Evolutionary conservation across 2,797 vertebrate species (phyloP), one percentile per base, ranked within the genome.

Genomic region (Petrocephalus schoutedeni): DNA sequence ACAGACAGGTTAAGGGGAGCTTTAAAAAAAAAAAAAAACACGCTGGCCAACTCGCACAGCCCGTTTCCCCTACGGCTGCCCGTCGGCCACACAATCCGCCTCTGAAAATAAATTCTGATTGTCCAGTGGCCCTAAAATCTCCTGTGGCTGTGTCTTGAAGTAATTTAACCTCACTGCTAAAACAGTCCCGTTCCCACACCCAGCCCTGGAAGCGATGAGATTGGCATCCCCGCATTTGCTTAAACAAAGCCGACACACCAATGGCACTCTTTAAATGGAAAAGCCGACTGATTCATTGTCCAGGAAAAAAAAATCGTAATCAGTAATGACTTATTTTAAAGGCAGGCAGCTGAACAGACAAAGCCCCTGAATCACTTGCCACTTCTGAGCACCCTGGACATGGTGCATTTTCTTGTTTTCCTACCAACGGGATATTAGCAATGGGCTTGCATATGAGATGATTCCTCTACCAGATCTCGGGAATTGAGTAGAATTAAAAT

Each of bases 81-180:
- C 9, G 85, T 67, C 54, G 51, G 41, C 91, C 88, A 93, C 92
- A 93, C 92, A 91, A 92, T 94, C 92, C 91, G 88, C 92, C 94
- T 89, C 87, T 90, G 94, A 95, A 95, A 97, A 97, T 97, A 96
- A 95, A 96, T 97, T 96, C 93, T 89, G 89, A 94, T 94, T 95
- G 94, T 96, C 94, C 93, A 88, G 93, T 87, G 87, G 90, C 91
- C 91, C 92, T 92, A 89, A 94, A 95, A 93, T 95, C 95, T 96
- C 95, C 95, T 93, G 94, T 94, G 95, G 93, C 93, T 96, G 92
- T 1, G 93, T 92, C 93, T 95, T 95, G 94, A 96, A 96, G 94
- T 96, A 94, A 96, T 96, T 96, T 95, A 94, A 92, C 93, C 92
- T 94, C 91, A 93, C 92, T 92, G 91, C 67, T 92, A 89, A 90